These are phyloP conservation scores for Henricia sp. DNA, from an alignment of 53 echinoderm and acorn worm species.

Conservation along the genomic window DNA sequence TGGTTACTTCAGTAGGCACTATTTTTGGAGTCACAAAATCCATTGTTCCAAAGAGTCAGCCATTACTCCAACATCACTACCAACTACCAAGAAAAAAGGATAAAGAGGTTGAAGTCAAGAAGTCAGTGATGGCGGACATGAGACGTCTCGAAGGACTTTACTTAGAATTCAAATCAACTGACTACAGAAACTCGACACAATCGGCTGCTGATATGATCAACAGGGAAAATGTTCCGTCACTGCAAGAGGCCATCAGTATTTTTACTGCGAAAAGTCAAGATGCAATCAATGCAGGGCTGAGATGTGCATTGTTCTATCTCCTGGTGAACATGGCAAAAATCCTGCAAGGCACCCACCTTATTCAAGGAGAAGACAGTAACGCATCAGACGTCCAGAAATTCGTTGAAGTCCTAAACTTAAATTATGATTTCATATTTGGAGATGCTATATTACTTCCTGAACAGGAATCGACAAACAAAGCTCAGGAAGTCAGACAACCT, in stretches of 20 bases:
- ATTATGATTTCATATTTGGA: constrained; percentile 42
- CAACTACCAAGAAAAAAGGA: too few species aligned
- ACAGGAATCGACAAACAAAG: constrained; percentile 51
- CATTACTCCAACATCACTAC: constrained; percentile 35
- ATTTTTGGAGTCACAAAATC: constrained; percentile 16
- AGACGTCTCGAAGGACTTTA: neutral
- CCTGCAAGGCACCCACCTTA: neutral
- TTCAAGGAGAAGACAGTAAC: neutral
- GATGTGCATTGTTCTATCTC: neutral
- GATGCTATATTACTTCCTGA: constrained; percentile 68
- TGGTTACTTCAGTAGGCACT: constrained; percentile 17
- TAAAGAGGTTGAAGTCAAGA: too few species aligned
- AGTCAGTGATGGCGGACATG: constrained; percentile 21
- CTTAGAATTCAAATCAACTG: neutral
- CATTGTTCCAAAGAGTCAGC: constrained; percentile 38
- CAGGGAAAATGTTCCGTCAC: neutral
- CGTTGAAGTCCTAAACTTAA: constrained; percentile 59
- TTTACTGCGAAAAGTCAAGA: neutral
- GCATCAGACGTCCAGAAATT: constrained; percentile 72
- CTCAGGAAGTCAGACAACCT: constrained; percentile 61
- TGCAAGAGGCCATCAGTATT: neutral
- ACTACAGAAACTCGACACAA: neutral
- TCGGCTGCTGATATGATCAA: neutral
- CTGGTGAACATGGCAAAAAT: neutral
- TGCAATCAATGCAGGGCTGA: neutral